These are phyloP conservation scores for Leptinotarsa tumamoca DNA, from an alignment of 2,888 invertebrate species.

Conservation along the genomic window DNA sequence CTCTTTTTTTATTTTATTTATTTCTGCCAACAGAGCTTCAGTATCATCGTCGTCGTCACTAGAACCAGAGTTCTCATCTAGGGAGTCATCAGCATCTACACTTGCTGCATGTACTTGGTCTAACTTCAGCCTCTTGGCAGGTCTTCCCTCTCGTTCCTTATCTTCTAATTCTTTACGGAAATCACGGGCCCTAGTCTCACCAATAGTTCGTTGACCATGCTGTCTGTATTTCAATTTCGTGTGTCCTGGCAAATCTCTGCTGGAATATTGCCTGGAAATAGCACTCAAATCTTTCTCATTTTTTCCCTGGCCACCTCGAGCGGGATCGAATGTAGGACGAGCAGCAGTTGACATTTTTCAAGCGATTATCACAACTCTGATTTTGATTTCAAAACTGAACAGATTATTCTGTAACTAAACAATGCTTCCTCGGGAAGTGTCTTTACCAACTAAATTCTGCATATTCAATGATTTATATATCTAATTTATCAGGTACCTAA, in stretches of 20 bases:
- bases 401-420: too few species aligned
- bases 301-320: conserved; percentile 93
- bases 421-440: too few species aligned
- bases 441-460: too few species aligned
- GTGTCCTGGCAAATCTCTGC: conserved; percentile 95
- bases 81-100: conserved; percentile 96
- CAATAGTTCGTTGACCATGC: conserved; percentile 93
- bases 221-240: conserved; percentile 98
- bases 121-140: conserved; percentile 76
- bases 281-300: conserved; percentile 98
- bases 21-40: conserved; percentile 91
- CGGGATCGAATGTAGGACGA: conserved; percentile 97
- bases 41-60: conserved; percentile 91
- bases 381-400: too few species aligned
- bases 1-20: conserved; percentile 96
- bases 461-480: too few species aligned
- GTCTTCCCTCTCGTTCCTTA: conserved; percentile 82
- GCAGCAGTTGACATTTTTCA: conserved; percentile 95
- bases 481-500: too few species aligned
- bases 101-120: conserved; percentile 88
- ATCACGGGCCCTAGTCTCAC: conserved; percentile 90
- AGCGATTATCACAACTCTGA: not conserved
- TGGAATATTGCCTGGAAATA: conserved; percentile 97
- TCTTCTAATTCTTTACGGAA: conserved; percentile 97
- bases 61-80: conserved; percentile 85